Evolutionary conservation across 2,113 vertebrate species (phyloP), one percentile per base, ranked within the genome.

Genomic region (Dunckerocampus dactyliophorus): DNA sequence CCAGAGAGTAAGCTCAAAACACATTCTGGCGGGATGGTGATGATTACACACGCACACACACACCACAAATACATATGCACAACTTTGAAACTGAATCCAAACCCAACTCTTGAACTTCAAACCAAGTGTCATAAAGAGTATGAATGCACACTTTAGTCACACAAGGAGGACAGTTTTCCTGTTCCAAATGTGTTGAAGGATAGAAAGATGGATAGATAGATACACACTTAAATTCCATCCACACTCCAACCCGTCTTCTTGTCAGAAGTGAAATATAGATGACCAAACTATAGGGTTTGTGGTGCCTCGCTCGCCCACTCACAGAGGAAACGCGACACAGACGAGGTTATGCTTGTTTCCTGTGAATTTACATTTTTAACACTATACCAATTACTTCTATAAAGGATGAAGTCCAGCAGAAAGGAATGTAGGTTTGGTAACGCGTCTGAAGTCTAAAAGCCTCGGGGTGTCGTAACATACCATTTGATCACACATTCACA

Each of bases 241-340:
- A 74, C 64, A 58, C 76, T 80, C 74, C 82, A 37, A 80, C 83
- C 79, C 69, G 83, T 76, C 77, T 46, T 63, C 21, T 28, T 15
- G 47, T 67, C 62, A 54, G 64, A 43, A 61, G 68, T 80, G 72
- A 83, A 85, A 82, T 77, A 81, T 79, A 81, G 72, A 51, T 24
- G 50, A 21, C 56, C 69, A 71, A 86, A 89, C 77, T 72, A 87
- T 77, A 82, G 75, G 83, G 83, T 84, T 84, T 85, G 84, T 82
- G 82, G 83, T 28, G 45, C 51, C 64, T 67, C 28, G 76, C 59
- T 70, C 82, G 58, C 87, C 87, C 84, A 86, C 85, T 74, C 77
- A 67, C 56, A 60, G 70, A 65, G 74, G 74, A 80, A 81, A 69
- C 51, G 75, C 69, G 50, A 50, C 65, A 56, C 56, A 83, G 78